These are phyloP conservation scores for Opisthograptis luteolata DNA, from an alignment of 2,888 invertebrate genomes.

Conservation along the genomic window DNA sequence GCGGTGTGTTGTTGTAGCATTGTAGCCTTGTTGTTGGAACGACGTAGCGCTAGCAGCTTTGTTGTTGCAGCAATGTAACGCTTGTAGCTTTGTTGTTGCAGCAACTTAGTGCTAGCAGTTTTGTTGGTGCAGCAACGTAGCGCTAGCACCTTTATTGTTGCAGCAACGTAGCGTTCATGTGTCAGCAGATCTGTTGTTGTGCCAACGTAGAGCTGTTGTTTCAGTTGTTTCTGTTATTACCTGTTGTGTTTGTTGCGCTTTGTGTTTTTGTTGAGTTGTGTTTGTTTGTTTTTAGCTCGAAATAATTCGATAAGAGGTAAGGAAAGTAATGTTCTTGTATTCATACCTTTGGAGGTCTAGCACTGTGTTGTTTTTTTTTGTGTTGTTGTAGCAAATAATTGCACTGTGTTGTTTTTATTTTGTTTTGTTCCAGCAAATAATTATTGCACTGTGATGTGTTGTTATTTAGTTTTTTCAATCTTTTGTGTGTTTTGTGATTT, in stretches of 20 bases:
- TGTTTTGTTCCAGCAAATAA: too few species aligned
- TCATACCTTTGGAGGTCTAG: too few species aligned
- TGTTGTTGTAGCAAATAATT: background rate
- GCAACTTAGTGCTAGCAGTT: too few species aligned
- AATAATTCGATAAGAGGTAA: too few species aligned
- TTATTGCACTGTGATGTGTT: too few species aligned
- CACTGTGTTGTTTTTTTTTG: background rate
- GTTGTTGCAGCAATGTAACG: slow-evolving; percentile 21
- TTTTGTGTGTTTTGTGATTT: too few species aligned
- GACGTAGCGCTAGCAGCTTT: slow-evolving; percentile 48
- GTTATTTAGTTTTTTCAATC: too few species aligned
- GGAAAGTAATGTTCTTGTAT: too few species aligned
- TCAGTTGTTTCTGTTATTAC: background rate
- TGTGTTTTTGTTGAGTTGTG: slow-evolving; percentile 8
- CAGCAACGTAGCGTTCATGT: slow-evolving; percentile 9
- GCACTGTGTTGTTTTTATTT: background rate
- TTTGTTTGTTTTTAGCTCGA: too few species aligned
- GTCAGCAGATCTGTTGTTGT: slow-evolving; percentile 1
- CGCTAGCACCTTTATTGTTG: slow-evolving; percentile 8
- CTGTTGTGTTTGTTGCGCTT: slow-evolving; percentile 15
- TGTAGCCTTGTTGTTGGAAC: slow-evolving; percentile 9
- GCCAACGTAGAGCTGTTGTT: background rate
- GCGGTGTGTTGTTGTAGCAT: slow-evolving; percentile 9
- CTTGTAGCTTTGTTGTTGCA: slow-evolving; percentile 6
- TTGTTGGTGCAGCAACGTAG: too few species aligned